Percentiles rank a stretch among this genome's conserved stretches.
Conservation (phyloP, 1,140 invertebrate genomes). For the Drusus annulatus region DNA sequence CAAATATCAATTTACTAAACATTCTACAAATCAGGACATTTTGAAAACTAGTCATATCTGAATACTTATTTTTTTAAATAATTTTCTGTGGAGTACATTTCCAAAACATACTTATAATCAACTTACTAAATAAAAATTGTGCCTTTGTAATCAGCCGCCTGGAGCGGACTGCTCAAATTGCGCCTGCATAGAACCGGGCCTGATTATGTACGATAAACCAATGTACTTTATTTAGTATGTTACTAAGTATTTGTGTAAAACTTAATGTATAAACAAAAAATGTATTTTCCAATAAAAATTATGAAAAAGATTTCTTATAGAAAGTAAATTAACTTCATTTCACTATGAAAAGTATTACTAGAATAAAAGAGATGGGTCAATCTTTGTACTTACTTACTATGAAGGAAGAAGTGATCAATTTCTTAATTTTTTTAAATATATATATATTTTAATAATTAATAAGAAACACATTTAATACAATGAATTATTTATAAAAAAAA, state of each 20-base stretch:
- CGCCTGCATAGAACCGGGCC: too few relatives aligned
- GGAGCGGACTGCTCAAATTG: too few relatives aligned
- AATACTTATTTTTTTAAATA: too few relatives aligned
- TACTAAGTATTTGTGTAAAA: too few relatives aligned
- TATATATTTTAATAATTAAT: not conserved
- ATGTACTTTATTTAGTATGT: not conserved
- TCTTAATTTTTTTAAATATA: too few relatives aligned
- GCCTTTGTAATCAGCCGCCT: too few relatives aligned
- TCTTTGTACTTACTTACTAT: not conserved
- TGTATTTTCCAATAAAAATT: not conserved
- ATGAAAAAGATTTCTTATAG: constrained; percentile 4
- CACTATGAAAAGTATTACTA: not conserved
- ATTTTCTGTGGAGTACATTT: too few relatives aligned
- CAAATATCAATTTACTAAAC: not conserved
- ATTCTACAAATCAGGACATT: not conserved
- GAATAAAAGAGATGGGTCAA: not conserved
- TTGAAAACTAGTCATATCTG: constrained; percentile 9
- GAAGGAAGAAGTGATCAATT: too few relatives aligned
- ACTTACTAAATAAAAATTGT: too few relatives aligned
- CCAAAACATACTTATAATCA: too few relatives aligned
- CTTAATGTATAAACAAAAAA: too few relatives aligned
- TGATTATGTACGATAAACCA: not conserved
- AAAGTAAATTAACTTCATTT: not conserved
- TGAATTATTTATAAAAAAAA: constrained; percentile 22
- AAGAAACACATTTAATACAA: constrained; percentile 1